These are phyloP conservation scores for Aradophagus sp. DNA, from an alignment of 1,140 invertebrate genomes.

Conservation along the genomic window DNA sequence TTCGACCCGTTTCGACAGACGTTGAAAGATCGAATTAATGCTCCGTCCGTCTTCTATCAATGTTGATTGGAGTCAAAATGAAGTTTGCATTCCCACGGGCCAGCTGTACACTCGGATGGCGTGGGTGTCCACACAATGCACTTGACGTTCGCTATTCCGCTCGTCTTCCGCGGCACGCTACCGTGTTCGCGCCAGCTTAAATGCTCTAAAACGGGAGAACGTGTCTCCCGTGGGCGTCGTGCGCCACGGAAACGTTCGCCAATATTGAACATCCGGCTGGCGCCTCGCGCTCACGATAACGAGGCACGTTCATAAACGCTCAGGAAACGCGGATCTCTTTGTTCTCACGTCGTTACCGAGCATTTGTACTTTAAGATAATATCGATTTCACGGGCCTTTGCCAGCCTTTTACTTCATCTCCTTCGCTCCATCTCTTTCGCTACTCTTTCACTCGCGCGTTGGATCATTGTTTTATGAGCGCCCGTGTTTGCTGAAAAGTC, in stretches of 20 bases:
- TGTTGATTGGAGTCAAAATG: too few species aligned
- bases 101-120: too few species aligned
- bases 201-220: slow-evolving; percentile 47
- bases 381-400: slow-evolving; percentile 26
- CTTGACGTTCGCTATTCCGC: slow-evolving; percentile 30
- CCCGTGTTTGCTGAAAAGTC: slow-evolving; percentile 25
- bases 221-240: slow-evolving; percentile 33
- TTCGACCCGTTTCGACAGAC: too few species aligned
- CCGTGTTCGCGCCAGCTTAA: slow-evolving; percentile 54
- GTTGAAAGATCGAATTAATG: too few species aligned
- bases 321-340: slow-evolving; percentile 38
- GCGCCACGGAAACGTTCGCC: slow-evolving; percentile 56
- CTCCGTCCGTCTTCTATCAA: too few species aligned
- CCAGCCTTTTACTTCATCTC: slow-evolving; percentile 5
- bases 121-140: slow-evolving; percentile 32
- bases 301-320: slow-evolving; percentile 43
- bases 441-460: too few species aligned
- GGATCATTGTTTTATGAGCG: slow-evolving; percentile 28
- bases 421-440: slow-evolving; percentile 8
- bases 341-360: slow-evolving; percentile 26
- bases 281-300: slow-evolving; percentile 46
- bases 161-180: slow-evolving; percentile 25
- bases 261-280: slow-evolving; percentile 65
- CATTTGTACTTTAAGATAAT: slow-evolving; percentile 30
- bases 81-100: too few species aligned